phyloP scores from a whole-genome alignment of 2,113 vertebrate genomes.

The Formicarius rufipectus region DNA sequence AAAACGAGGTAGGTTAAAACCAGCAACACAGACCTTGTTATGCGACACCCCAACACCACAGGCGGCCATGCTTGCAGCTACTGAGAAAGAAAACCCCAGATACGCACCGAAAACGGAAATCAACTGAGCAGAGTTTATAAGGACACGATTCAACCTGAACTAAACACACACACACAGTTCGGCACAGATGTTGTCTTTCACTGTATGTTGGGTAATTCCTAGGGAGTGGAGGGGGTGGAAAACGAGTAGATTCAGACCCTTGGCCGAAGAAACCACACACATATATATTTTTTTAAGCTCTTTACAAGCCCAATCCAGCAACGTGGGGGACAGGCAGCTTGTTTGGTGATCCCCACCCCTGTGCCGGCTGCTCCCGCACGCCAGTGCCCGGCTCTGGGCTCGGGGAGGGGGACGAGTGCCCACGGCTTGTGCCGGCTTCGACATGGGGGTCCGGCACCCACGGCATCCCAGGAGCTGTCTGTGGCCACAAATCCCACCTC shows the following conservation, averaged over 20 bases:
- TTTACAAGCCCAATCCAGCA: conserved; percentile 47
- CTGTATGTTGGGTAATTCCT: conserved; percentile 75
- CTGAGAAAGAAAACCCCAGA: conserved; percentile 74
- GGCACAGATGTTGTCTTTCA: conserved; percentile 78
- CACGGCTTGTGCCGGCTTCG: not conserved
- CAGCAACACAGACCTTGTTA: conserved; percentile 80
- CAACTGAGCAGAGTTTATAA: conserved; percentile 79
- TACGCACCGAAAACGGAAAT: conserved; percentile 75
- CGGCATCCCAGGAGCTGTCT: not conserved
- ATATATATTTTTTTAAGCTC: conserved; percentile 61
- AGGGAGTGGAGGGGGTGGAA: conserved; percentile 56
- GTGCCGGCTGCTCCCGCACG: not conserved
- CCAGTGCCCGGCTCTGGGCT: not conserved
- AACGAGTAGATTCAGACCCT: conserved; percentile 67
- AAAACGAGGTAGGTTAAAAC: conserved; percentile 90
- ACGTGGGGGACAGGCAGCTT: not conserved
- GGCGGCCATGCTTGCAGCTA: conserved; percentile 83
- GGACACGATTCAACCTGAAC: conserved; percentile 80
- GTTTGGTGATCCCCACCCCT: not conserved
- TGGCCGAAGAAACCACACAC: conserved; percentile 64
- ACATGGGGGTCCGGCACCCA: not conserved
- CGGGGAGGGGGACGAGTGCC: not conserved
- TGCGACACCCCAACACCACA: conserved; percentile 80
- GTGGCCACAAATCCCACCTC: not conserved
- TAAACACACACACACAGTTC: conserved; percentile 80